A percentile compares a stretch with the other conserved stretches of the same genome.
phyloP scores from a whole-genome alignment of 2,888 invertebrate genomes.

The Diaperis boleti region DNA sequence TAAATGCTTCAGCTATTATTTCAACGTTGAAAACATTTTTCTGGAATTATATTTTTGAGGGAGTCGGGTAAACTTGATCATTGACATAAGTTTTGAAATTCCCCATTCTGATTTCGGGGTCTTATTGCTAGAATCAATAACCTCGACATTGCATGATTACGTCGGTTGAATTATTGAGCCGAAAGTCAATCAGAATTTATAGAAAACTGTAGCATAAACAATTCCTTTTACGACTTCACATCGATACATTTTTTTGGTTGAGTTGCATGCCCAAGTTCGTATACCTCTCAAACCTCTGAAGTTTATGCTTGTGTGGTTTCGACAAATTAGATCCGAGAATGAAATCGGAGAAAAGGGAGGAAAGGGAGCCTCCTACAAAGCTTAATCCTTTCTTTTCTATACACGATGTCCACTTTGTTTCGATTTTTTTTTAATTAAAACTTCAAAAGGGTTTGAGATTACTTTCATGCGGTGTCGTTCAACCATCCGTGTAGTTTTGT shows the following conservation, averaged over 20 bases:
- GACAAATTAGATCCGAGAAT: not conserved
- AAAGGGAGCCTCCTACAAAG: not conserved
- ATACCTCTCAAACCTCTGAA: not conserved
- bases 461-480: conserved; percentile 9
- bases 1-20: too few species aligned
- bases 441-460: conserved; percentile 9
- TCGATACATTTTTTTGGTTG: too few species aligned
- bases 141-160: not conserved
- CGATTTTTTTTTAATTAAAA: conserved; percentile 18
- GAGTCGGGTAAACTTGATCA: too few species aligned
- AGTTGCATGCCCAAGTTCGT: not conserved
- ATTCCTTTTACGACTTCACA: not conserved
- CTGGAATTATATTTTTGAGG: too few species aligned
- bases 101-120: not conserved
- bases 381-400: conserved; percentile 1
- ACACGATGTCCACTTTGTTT: not conserved
- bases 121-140: not conserved
- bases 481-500: conserved; percentile 14
- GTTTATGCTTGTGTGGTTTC: not conserved
- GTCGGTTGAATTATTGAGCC: conserved; percentile 1
- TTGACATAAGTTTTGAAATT: not conserved
- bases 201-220: not conserved
- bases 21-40: too few species aligned
- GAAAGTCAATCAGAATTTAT: not conserved
- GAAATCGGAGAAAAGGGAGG: not conserved